Conservation (phyloP, 2,888 invertebrate genomes). For the Nephrocerus scutellatus region DNA sequence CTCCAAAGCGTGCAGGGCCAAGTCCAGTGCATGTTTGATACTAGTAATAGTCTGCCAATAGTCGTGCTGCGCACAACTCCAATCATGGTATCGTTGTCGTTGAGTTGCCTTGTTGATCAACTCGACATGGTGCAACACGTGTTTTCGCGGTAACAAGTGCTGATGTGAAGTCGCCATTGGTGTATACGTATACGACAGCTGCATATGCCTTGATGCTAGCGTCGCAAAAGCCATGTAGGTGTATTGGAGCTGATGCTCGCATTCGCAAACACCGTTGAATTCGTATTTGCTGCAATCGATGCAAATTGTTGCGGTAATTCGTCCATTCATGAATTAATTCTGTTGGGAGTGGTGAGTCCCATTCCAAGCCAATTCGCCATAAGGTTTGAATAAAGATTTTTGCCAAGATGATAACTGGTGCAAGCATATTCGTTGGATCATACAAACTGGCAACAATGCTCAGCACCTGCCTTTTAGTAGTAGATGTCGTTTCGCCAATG, state of each 20-base stretch:
- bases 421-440: slow-evolving; percentile 11
- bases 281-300: slow-evolving; percentile 1
- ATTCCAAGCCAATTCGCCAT: slow-evolving; percentile 8
- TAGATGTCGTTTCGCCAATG: too few species aligned
- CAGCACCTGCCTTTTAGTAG: slow-evolving; percentile 9
- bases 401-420: slow-evolving; percentile 9
- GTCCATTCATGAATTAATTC: slow-evolving; percentile 3
- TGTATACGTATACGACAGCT: slow-evolving; percentile 9
- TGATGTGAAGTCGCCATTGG: too few species aligned
- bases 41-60: slow-evolving; percentile 7
- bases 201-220: slow-evolving; percentile 7
- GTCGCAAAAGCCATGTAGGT: slow-evolving; percentile 12
- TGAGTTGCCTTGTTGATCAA: slow-evolving; percentile 1
- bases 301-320: slow-evolving; percentile 3
- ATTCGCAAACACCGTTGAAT: slow-evolving; percentile 10
- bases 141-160: slow-evolving; percentile 8
- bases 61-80: slow-evolving; percentile 8
- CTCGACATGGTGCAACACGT: too few species aligned
- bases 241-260: neutral
- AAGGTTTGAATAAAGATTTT: slow-evolving; percentile 12
- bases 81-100: slow-evolving; percentile 6
- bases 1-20: slow-evolving; percentile 5
- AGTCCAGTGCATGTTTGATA: slow-evolving; percentile 1
- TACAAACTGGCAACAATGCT: slow-evolving; percentile 6
- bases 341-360: slow-evolving; percentile 3